Evolutionary conservation across 2,797 vertebrate species (phyloP).

Genomic region (Cuniculus paca): DNA sequence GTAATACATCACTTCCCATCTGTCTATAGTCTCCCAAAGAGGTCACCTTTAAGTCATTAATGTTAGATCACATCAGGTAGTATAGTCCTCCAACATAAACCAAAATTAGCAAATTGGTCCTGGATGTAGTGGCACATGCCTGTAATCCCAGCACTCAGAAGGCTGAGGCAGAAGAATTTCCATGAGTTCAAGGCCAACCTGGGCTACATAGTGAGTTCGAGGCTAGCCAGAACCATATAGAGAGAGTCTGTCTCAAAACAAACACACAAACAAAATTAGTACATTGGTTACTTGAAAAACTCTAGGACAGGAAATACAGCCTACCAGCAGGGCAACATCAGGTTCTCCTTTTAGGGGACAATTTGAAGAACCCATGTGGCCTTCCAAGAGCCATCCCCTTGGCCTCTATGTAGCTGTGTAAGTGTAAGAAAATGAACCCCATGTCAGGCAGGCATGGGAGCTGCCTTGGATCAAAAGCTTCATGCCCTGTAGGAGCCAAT

Average conservation of each 20-base stretch:
- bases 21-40: not conserved
- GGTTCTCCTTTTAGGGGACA: not conserved
- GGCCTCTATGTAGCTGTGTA: not conserved
- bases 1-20: not conserved
- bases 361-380: not conserved
- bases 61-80: not conserved
- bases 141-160: not conserved
- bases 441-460: not conserved
- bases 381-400: not conserved
- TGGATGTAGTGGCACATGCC: not conserved
- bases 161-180: not conserved
- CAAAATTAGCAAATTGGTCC: not conserved
- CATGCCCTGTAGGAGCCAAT: not conserved
- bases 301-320: not conserved
- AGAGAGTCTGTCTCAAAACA: not conserved
- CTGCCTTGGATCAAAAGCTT: not conserved
- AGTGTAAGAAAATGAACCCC: not conserved
- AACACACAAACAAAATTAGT: not conserved
- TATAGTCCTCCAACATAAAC: not conserved
- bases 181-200: not conserved
- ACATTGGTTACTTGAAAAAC: not conserved
- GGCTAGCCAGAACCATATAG: not conserved
- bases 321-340: not conserved
- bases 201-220: not conserved
- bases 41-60: not conserved